Base-by-base conservation (phyloP, 2,797 vertebrate genomes). In the Parauchenoglanis punctatus region DNA sequence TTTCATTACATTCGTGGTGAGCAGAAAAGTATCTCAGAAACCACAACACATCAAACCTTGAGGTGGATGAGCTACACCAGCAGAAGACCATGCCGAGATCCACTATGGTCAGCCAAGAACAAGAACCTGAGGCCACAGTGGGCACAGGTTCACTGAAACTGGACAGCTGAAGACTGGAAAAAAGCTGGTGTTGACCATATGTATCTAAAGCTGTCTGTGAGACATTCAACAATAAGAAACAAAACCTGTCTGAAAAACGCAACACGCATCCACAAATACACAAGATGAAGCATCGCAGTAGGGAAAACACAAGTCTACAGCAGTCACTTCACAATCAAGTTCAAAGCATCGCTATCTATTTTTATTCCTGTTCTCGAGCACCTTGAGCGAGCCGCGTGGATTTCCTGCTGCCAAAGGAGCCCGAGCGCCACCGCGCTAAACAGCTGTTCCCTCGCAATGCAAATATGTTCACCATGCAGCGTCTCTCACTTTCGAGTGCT, bases 401-500 rank as follows among this genome's bases (percentile, higher is more conserved):
- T 52, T 94, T 95, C 93, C 94, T 91, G 92, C 93, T 95, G 95
- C 95, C 95, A 95, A 95, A 94, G 94, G 52, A 67, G 80, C 80
- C 7, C 46, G 58, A n/a, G 84, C n/a, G 76, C 52, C 73, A 91
- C 94, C 91, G 92, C 92, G 87, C 93, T 93, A 96, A 95, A 96
- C 95, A 96, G 96, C 95, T 96, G 96, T 95, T 96, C 93, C 90
- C 90, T 91, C 91, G 93, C 92, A 94, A 95, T 95, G 94, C 95
- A 96, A 96, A 96, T 95, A 95, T 94, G 94, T 94, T 95, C 94
- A 93, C 93, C 94, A 95, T 95, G 93, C 94, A 94, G 94, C 94
- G 95, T 94, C 93, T 94, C 95, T 96, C 95, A 94, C 95, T 96
- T 95, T 95, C 93, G 95, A 96, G 95, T 94, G 94, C 95, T 95